Conservation (phyloP, 2,888 invertebrate genomes). For the Euspilapteryx auroguttella region DNA sequence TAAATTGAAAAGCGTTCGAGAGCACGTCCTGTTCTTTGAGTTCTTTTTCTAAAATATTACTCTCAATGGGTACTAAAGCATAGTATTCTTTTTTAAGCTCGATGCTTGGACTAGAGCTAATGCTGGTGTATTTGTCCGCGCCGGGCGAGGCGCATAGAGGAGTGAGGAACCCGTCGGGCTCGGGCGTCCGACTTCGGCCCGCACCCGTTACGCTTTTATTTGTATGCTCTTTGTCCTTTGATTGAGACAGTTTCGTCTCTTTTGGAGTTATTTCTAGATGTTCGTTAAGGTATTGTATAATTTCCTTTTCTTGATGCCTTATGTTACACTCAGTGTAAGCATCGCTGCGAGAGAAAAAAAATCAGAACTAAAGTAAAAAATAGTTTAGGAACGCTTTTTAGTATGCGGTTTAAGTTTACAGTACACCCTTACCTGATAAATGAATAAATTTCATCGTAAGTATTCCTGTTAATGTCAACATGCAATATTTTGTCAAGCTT, state of each 20-base stretch:
- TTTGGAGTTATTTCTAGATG: slow-evolving; percentile 4
- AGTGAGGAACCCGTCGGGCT: slow-evolving; percentile 41
- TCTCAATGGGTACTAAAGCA: slow-evolving; percentile 35
- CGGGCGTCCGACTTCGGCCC: slow-evolving; percentile 26
- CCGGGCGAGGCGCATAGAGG: slow-evolving; percentile 44
- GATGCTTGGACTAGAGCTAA: slow-evolving; percentile 35
- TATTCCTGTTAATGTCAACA: slow-evolving; percentile 47
- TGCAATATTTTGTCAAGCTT: slow-evolving; percentile 55
- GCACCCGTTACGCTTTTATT: slow-evolving; percentile 8
- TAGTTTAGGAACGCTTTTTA: neutral
- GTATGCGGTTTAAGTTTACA: neutral
- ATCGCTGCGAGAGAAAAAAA: slow-evolving; percentile 29
- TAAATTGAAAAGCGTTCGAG: slow-evolving; percentile 48
- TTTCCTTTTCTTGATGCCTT: slow-evolving; percentile 46
- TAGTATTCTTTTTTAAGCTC: slow-evolving; percentile 44
- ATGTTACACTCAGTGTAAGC: slow-evolving; percentile 52
- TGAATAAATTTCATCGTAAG: slow-evolving; percentile 55
- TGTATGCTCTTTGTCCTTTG: neutral
- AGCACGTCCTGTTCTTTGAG: slow-evolving; percentile 54
- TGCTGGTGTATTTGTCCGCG: slow-evolving; percentile 23
- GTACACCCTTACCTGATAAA: slow-evolving; percentile 39
- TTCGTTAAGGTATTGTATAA: slow-evolving; percentile 37
- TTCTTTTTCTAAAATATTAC: slow-evolving; percentile 45
- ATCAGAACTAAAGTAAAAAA: neutral
- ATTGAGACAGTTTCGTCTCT: neutral